Evolutionary conservation across 2,113 vertebrate genomes (phyloP), one percentile per base, ranked within the genome.

Genomic region (Tragelaphus buxtoni): DNA sequence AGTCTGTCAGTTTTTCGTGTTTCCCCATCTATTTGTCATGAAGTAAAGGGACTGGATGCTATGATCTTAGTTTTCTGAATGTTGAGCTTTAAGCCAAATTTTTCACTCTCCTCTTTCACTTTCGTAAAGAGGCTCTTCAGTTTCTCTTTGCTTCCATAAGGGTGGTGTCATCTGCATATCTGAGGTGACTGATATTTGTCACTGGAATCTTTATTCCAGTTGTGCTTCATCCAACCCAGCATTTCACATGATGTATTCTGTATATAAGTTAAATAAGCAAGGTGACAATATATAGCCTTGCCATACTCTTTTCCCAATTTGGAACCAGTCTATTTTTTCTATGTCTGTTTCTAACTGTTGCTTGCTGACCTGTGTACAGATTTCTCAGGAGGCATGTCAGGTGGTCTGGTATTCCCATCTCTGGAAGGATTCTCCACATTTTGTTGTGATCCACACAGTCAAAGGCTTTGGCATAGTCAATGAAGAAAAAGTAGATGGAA

Each of bases 71-170:
- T 35, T 69, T 20, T 69, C 63, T 69, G n/a, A 69, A 35, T 69
- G 63, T 35, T 69, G 63, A 35, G 17, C 1, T 69, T 20, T 35
- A 69, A 69, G 17, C n/a, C n/a, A 35, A 22, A 0, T 39, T 35
- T 35, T 69, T 35, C n/a, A 69, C 0, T 69, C n/a, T 69, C 17
- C n/a, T 35, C 18, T 69, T 69, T 69, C n/a, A 69, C n/a, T 69
- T 69, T 9, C 0, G 0, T 69, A 4, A 35, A 69, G 63, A 69
- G 18, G 10, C 63, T 69, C 17, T 69, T 20, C 8, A 22, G n/a
- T 69, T 69, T 69, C 18, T 69, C 18, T 35, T 11, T 0, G 0
- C n/a, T 69, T 69, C 18, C n/a, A 35, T 35, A 69, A 35, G n/a
- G 2, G 65, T 69, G 9, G n/a, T 35, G 9, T 69, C n/a, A 69